Base-by-base conservation (phyloP, 2,888 invertebrate genomes). In the Mycalesis mineus region DNA sequence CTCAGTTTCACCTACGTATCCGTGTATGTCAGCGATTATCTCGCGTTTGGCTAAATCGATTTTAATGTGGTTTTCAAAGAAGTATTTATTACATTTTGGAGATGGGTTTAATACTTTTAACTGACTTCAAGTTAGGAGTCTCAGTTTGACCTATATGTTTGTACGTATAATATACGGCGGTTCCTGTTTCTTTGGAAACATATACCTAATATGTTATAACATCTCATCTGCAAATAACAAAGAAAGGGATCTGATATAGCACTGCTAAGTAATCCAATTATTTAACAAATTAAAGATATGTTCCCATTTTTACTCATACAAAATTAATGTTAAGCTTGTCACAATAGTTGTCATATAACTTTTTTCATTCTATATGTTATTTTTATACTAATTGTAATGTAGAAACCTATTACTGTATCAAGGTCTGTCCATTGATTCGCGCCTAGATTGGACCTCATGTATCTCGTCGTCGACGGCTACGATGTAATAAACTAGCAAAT, bases 361-460 rank as follows among this genome's bases (percentile, higher is more conserved):
- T 73, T 75, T 73, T 75, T 68, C 72, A 73, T 72, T 71, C 71
- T 69, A 54, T n/a, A 64, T 64, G 72, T 74, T 74, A 73, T 74
- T 78, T 76, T 75, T 76, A 67, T 14, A 4, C 2, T 77, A 11
- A 73, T 64, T 65, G 57, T 75, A 72, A 67, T 55, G 40, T 75
- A 74, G 65, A 58, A 59, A 58, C 66, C 55, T 67, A 70, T 68
- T 66, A 68, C 65, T 72, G 72, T 67, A 56, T 57, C 52, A 41
- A 61, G 61, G 65, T 71, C 68, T 73, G 62, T 74, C 74, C 69
- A 71, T 68, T 74, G 73, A 68, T 69, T 70, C 71, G 65, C 63
- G 17, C 61, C 60, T 52, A 60, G 60, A 62, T 44, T 49, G 9
- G 39, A 67, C 67, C 67, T 70, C 63, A 63, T 55, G 57, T 45